phyloP scores from a whole-genome alignment of 2,888 invertebrate species.

The Cephalotes varians region DNA sequence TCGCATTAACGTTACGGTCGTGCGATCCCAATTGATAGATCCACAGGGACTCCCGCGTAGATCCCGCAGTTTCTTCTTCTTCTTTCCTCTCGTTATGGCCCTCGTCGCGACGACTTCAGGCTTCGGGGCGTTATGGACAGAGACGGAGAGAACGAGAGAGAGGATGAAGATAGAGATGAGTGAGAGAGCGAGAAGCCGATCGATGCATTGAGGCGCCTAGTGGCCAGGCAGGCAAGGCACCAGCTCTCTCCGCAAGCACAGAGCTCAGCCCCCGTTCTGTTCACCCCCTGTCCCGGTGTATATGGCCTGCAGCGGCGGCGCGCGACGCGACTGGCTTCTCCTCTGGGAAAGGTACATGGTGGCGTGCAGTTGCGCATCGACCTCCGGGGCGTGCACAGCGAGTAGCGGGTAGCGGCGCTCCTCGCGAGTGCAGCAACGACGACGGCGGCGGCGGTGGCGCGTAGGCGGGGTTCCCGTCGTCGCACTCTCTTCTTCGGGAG shows the following conservation, averaged over 20 bases:
- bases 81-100: neutral
- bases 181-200: slow-evolving; percentile 73
- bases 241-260: slow-evolving; percentile 70
- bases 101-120: slow-evolving; percentile 1
- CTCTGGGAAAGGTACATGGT: slow-evolving; percentile 56
- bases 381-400: slow-evolving; percentile 62
- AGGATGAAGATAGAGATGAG: neutral
- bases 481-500: neutral
- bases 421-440: slow-evolving; percentile 45
- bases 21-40: neutral
- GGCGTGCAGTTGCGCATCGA: slow-evolving; percentile 75
- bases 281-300: slow-evolving; percentile 50
- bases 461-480: slow-evolving; percentile 44
- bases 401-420: slow-evolving; percentile 21
- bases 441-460: slow-evolving; percentile 3
- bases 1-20: slow-evolving; percentile 6
- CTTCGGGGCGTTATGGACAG: slow-evolving; percentile 12
- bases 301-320: slow-evolving; percentile 71
- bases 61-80: slow-evolving; percentile 14
- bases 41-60: neutral
- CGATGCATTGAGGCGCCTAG: slow-evolving; percentile 83
- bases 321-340: slow-evolving; percentile 49
- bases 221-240: slow-evolving; percentile 66
- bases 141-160: neutral
- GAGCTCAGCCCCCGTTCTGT: slow-evolving; percentile 58